Conservation (phyloP, 2,797 vertebrate genomes). For the Sebastes miniatus region DNA sequence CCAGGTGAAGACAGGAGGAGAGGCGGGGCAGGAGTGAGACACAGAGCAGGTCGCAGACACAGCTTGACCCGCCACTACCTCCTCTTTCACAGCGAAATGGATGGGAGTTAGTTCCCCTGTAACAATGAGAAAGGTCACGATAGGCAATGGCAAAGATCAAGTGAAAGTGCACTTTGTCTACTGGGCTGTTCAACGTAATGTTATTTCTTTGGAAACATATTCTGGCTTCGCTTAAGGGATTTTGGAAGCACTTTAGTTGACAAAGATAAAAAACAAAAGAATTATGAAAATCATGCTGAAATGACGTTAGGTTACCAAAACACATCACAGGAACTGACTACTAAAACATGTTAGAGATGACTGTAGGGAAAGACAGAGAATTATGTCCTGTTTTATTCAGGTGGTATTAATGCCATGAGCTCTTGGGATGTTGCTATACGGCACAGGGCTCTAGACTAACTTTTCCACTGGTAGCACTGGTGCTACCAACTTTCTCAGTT, state of each 20-base stretch:
- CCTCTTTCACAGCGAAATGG: conserved; percentile 40
- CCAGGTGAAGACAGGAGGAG: conserved; percentile 73
- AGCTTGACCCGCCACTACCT: conserved; percentile 16
- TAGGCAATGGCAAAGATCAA: not conserved
- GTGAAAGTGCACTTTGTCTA: not conserved
- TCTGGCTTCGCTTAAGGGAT: not conserved
- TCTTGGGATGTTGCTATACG: not conserved
- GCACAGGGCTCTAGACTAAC: not conserved
- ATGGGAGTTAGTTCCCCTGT: conserved; percentile 45
- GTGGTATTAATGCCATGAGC: not conserved
- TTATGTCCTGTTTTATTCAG: not conserved
- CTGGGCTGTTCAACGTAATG: not conserved
- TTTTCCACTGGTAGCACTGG: too few relatives aligned
- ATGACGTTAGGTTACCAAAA: not conserved
- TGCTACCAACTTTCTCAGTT: too few relatives aligned
- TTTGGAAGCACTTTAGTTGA: not conserved
- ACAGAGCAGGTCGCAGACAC: conserved; percentile 65
- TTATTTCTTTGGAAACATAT: not conserved
- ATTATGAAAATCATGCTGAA: not conserved
- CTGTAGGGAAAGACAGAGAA: not conserved
- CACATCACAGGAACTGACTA: not conserved
- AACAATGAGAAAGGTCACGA: not conserved
- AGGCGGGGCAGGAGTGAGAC: conserved; percentile 64
- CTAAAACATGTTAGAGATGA: not conserved
- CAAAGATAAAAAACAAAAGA: not conserved